A percentile compares a stretch with the other conserved stretches of the same genome.
These are phyloP conservation scores for Hepsetus odoe DNA, from an alignment of 2,113 vertebrate species.

Conservation along the genomic window DNA sequence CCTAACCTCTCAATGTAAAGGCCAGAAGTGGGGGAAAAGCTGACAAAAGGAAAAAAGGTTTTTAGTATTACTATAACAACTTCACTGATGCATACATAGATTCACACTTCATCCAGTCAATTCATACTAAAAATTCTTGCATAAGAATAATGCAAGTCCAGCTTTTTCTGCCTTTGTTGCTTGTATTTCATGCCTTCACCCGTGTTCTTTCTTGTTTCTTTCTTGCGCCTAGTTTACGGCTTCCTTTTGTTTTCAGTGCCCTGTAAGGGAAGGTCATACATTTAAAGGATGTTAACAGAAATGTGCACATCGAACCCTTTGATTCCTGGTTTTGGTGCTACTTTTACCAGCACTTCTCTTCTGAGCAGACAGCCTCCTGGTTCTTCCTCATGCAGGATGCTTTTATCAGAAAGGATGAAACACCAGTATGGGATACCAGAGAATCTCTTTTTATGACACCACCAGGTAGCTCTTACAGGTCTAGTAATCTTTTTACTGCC, in stretches of 20 bases:
- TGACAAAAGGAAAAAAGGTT: no score
- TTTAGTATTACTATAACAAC: no score
- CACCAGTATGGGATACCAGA: slow-evolving; percentile 13
- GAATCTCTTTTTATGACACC: slow-evolving; percentile 24
- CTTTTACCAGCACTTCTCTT: slow-evolving; percentile 12
- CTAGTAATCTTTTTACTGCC: slow-evolving; percentile 4
- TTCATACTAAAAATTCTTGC: not conserved
- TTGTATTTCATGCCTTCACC: not conserved
- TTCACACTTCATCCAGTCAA: not conserved
- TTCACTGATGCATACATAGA: not conserved
- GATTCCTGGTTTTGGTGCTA: slow-evolving; percentile 36
- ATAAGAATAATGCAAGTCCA: not conserved
- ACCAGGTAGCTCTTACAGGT: not conserved
- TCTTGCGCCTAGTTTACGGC: not conserved
- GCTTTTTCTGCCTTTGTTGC: slow-evolving; percentile 45
- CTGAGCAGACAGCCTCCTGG: slow-evolving; percentile 5
- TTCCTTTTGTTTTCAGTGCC: not conserved
- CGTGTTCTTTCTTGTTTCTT: not conserved
- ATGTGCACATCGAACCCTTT: slow-evolving; percentile 26
- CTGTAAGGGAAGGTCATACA: slow-evolving; percentile 23
- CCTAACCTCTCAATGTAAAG: no score
- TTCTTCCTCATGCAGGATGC: not conserved
- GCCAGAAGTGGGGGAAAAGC: no score
- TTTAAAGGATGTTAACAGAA: slow-evolving; percentile 16
- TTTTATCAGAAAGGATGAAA: slow-evolving; percentile 5